Percentiles rank a stretch among this genome's conserved stretches.
phyloP scores from a whole-genome alignment of 2,888 invertebrate species.

The Trichacis sp. region DNA sequence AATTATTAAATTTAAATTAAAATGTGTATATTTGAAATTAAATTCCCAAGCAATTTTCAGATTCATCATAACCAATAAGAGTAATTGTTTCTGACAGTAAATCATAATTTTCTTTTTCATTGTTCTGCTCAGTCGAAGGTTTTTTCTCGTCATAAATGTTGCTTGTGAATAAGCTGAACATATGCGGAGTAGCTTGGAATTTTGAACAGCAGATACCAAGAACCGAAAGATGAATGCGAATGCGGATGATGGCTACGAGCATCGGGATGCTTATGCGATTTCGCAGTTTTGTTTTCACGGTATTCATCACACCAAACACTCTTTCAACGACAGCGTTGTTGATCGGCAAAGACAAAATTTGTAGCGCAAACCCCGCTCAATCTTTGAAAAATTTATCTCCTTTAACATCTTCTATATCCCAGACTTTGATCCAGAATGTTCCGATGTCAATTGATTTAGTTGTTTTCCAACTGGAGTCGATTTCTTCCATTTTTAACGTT shows the following conservation, averaged over 20 bases:
- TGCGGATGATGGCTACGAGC: slow-evolving; percentile 15
- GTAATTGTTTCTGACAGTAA: no score
- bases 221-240: slow-evolving; percentile 18
- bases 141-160: no score
- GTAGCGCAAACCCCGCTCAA: slow-evolving; percentile 12
- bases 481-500: no score
- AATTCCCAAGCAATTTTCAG: no score
- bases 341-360: slow-evolving; percentile 17
- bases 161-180: slow-evolving; percentile 2
- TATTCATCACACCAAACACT: slow-evolving; percentile 23
- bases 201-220: slow-evolving; percentile 5
- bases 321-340: slow-evolving; percentile 30
- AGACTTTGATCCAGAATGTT: no score
- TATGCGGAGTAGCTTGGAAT: slow-evolving; percentile 1
- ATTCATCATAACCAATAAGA: no score
- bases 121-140: no score
- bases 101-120: no score
- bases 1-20: no score
- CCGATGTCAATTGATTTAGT: no score
- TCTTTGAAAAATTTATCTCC: slow-evolving; percentile 15
- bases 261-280: slow-evolving; percentile 24
- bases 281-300: slow-evolving; percentile 17
- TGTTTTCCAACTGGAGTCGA: no score
- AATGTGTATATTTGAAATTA: no score
- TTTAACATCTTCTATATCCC: neutral